A percentile compares a stretch with the other conserved stretches of the same genome.
Evolutionary conservation across 2,113 vertebrate species (phyloP).

Genomic region (Alligator mississippiensis): DNA sequence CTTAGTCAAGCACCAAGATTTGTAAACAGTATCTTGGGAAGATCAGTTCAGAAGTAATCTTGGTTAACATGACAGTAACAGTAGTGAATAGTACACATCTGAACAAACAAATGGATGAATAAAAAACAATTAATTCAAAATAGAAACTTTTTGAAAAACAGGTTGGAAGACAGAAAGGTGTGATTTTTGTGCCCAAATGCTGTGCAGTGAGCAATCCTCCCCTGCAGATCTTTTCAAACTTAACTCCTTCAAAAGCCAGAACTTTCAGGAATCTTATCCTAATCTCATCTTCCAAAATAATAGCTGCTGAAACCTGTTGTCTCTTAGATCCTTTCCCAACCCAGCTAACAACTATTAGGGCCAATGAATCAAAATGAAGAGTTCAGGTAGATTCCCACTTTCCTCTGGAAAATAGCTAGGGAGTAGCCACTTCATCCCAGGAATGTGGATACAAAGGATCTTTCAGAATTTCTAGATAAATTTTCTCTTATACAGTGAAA

Average conservation of each 20-base stretch:
- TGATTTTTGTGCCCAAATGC: not conserved
- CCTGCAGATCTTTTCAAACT: not conserved
- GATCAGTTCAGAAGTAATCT: too few species aligned
- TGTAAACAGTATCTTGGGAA: not conserved
- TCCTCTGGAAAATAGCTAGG: not conserved
- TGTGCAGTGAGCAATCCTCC: fast-evolving
- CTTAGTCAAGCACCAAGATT: too few species aligned
- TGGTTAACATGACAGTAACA: too few species aligned
- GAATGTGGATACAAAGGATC: too few species aligned
- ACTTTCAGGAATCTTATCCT: not conserved
- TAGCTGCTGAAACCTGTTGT: not conserved
- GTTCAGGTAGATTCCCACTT: not conserved
- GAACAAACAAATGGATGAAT: not conserved
- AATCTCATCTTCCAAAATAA: not conserved
- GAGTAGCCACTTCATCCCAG: too few species aligned
- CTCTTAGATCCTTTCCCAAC: too few species aligned
- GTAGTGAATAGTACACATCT: too few species aligned
- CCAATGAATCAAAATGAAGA: not conserved
- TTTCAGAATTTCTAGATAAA: too few species aligned
- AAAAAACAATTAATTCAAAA: not conserved
- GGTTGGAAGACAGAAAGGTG: not conserved
- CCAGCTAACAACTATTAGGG: not conserved
- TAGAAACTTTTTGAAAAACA: not conserved
- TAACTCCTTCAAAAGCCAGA: not conserved
- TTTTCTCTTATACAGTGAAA: too few species aligned